A percentile compares a stretch with the other conserved stretches of the same genome.
phyloP scores from a whole-genome alignment of 2,113 vertebrate genomes.

The Vireo altiloquus region DNA sequence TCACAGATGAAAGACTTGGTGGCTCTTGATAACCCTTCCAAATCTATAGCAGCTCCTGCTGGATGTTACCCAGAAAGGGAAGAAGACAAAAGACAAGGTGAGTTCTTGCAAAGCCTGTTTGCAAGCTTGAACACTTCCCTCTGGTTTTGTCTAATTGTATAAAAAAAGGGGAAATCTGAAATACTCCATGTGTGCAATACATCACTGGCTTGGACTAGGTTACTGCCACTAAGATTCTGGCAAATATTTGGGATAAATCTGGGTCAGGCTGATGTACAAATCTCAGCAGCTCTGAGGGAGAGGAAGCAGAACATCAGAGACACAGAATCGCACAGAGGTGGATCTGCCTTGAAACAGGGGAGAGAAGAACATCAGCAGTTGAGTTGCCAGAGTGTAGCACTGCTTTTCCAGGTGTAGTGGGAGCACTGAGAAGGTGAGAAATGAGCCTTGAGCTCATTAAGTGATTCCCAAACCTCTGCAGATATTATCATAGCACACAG shows the following conservation, averaged over 20 bases:
- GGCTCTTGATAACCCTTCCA: not conserved
- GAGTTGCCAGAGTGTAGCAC: not conserved
- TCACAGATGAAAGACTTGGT: not conserved
- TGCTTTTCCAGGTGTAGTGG: not conserved
- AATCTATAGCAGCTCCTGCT: not conserved
- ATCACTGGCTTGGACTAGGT: not conserved
- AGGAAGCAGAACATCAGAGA: not conserved
- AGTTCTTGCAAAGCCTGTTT: not conserved
- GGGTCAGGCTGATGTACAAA: not conserved
- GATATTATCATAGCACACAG: not conserved
- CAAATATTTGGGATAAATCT: not conserved
- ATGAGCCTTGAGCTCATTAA: not conserved
- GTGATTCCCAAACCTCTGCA: not conserved
- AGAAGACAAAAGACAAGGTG: not conserved
- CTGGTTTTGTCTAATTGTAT: not conserved
- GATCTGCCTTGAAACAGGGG: not conserved
- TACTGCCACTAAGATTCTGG: not conserved
- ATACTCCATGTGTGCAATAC: not conserved
- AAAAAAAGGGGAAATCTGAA: not conserved
- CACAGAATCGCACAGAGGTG: accelerated
- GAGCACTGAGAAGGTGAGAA: not conserved
- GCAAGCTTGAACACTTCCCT: not conserved
- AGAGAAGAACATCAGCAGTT: not conserved
- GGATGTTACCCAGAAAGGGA: not conserved
- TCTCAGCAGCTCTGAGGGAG: not conserved